Percentiles rank a stretch among this genome's conserved stretches.
These are phyloP conservation scores for Dicyrtomina minuta DNA, from an alignment of 2,888 invertebrate genomes.

Conservation along the genomic window DNA sequence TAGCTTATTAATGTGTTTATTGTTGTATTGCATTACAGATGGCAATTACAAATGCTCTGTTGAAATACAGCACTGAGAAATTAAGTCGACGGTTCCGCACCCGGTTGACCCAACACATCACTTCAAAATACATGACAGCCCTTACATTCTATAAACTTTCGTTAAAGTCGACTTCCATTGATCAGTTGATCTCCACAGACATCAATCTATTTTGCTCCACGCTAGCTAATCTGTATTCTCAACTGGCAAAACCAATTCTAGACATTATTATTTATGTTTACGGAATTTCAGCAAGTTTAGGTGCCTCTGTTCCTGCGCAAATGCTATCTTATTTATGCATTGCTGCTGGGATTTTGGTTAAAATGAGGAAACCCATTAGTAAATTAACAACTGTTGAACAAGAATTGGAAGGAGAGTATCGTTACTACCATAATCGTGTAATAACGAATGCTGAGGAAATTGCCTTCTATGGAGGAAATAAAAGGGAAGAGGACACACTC, in stretches of 20 bases:
- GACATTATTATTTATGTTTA: constrained; percentile 94
- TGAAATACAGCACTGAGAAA: constrained; percentile 94
- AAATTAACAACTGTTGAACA: constrained; percentile 91
- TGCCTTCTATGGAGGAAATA: constrained; percentile 66
- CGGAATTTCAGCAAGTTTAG: constrained; percentile 80
- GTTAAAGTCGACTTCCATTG: constrained; percentile 82
- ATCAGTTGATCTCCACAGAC: constrained; percentile 92
- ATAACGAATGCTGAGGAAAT: constrained; percentile 98
- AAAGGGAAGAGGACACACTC: constrained; percentile 81
- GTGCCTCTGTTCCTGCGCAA: constrained; percentile 80
- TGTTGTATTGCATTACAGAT: constrained; percentile 64
- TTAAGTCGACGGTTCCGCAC: constrained; percentile 86
- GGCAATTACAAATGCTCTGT: constrained; percentile 86
- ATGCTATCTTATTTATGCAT: constrained; percentile 85
- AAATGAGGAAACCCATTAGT: constrained; percentile 83
- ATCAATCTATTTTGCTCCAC: constrained; percentile 97
- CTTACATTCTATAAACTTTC: constrained; percentile 97
- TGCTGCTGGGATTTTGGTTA: constrained; percentile 83
- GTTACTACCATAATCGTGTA: constrained; percentile 92
- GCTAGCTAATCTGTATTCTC: constrained; percentile 92
- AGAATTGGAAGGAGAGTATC: constrained; percentile 96
- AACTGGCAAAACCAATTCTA: constrained; percentile 90
- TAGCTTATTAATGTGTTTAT: too few species aligned
- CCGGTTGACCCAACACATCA: constrained; percentile 81
- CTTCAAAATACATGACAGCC: constrained; percentile 88